Conservation (phyloP, 2,797 vertebrate species). For the Pangasius djambal region DNA sequence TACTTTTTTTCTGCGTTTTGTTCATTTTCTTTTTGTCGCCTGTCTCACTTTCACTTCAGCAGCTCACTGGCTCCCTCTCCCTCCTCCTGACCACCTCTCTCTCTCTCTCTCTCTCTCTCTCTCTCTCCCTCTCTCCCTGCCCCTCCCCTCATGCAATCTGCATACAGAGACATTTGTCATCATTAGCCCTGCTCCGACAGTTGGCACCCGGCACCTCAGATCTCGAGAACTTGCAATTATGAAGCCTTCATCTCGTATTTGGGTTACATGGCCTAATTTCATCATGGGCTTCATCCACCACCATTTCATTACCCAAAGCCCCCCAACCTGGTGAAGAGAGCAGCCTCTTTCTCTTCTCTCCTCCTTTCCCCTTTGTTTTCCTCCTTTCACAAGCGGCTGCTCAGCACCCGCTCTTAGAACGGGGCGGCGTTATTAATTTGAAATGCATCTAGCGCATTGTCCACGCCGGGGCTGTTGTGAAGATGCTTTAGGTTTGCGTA, state of each 20-base stretch:
- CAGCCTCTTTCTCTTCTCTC: constrained; percentile 36
- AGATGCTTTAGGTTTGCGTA: constrained; percentile 62
- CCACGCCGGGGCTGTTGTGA: constrained; percentile 59
- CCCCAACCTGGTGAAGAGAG: constrained; percentile 54
- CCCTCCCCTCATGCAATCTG: constrained; percentile 84
- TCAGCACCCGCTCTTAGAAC: constrained; percentile 41
- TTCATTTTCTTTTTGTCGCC: constrained; percentile 13
- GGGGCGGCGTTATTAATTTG: constrained; percentile 60
- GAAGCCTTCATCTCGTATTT: constrained; percentile 87
- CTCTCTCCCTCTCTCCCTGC: constrained; percentile 63
- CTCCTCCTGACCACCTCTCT: constrained; percentile 34
- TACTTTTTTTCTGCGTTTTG: neutral
- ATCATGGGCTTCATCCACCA: constrained; percentile 69
- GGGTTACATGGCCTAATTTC: constrained; percentile 81
- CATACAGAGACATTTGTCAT: constrained; percentile 99
- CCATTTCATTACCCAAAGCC: constrained; percentile 72
- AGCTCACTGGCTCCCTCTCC: constrained; percentile 42
- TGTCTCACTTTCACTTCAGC: constrained; percentile 19
- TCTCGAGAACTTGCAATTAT: constrained; percentile 92
- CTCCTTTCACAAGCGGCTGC: constrained; percentile 38
- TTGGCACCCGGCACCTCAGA: constrained; percentile 96
- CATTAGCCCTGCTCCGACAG: constrained; percentile 99
- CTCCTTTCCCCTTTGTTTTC: constrained; percentile 31
- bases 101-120: constrained; percentile 54
- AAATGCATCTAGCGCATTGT: constrained; percentile 66